Evolutionary conservation across 1,140 invertebrate species (phyloP).

Genomic region (Drosophila prosaltans): DNA sequence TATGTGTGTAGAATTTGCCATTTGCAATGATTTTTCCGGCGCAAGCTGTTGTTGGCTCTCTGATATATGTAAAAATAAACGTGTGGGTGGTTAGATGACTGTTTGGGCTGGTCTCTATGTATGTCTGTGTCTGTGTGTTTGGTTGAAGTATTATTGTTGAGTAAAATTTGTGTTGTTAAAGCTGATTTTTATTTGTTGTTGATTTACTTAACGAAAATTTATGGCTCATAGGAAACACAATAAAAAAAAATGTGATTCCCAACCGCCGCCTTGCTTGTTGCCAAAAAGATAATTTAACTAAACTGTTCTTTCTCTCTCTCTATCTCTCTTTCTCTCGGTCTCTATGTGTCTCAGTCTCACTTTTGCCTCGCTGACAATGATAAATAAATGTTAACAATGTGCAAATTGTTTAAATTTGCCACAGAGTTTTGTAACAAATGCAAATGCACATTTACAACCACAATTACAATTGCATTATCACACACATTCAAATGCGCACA

Average conservation of each 20-base stretch:
- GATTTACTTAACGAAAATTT: conserved; percentile 15
- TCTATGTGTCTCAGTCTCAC: background rate
- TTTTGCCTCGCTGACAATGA: conserved; percentile 23
- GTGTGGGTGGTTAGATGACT: background rate
- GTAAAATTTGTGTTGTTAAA: conserved; percentile 11
- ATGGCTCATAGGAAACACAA: background rate
- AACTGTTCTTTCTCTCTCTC: background rate
- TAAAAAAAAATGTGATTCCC: background rate
- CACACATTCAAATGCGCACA: conserved; percentile 7
- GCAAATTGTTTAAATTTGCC: conserved; percentile 43
- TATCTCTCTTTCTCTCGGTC: background rate
- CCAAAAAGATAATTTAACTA: conserved; percentile 10
- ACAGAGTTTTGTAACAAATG: conserved; percentile 42
- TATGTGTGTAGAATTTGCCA: conserved; percentile 19
- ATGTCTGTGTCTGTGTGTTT: too few relatives aligned
- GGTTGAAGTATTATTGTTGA: background rate
- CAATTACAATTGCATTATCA: conserved; percentile 58
- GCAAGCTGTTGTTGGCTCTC: conserved; percentile 5
- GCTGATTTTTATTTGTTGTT: conserved; percentile 6
- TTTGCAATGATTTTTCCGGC: conserved; percentile 49
- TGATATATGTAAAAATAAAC: conserved; percentile 3
- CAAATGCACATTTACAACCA: conserved; percentile 63
- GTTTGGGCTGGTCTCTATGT: background rate
- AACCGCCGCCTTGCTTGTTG: background rate
- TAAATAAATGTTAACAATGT: conserved; percentile 42